Conservation (phyloP, 2,888 invertebrate genomes). For the Amorpha juglandis region DNA sequence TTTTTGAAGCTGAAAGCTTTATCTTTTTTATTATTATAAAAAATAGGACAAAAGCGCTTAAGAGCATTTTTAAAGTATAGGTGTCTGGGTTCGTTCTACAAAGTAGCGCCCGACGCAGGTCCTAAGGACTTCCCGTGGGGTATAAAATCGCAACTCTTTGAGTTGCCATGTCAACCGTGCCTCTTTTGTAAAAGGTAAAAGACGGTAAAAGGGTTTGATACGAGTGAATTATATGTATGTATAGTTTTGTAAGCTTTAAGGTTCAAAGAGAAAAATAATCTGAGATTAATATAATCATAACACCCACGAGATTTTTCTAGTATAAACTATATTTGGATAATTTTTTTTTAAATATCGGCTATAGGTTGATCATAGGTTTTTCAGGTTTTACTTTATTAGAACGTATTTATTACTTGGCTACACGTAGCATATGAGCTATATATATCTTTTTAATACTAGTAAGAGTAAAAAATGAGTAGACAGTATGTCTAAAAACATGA, state of each 20-base stretch:
- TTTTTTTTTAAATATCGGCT: too few relatives aligned
- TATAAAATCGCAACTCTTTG: conserved; percentile 22
- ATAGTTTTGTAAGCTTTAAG: not conserved
- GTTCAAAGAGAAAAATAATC: not conserved
- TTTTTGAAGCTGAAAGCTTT: not conserved
- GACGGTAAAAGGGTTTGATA: conserved; percentile 36
- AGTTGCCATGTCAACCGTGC: conserved; percentile 21
- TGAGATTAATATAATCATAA: too few relatives aligned
- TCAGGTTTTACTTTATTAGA: too few relatives aligned
- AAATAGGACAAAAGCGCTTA: not conserved
- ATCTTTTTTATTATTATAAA: not conserved
- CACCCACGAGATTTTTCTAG: too few relatives aligned
- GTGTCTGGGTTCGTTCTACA: conserved; percentile 1
- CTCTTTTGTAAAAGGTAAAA: conserved; percentile 14
- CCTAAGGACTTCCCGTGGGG: conserved; percentile 19
- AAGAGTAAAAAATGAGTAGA: too few relatives aligned
- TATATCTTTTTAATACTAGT: too few relatives aligned
- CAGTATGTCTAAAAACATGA: not conserved
- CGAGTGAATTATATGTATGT: conserved; percentile 5
- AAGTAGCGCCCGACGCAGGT: not conserved
- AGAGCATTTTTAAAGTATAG: not conserved
- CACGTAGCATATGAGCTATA: too few relatives aligned
- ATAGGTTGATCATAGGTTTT: too few relatives aligned
- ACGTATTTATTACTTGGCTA: too few relatives aligned
- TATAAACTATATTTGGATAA: too few relatives aligned